These are phyloP conservation scores for Hyphantria cunea DNA, from an alignment of 1,140 invertebrate genomes.

Conservation along the genomic window DNA sequence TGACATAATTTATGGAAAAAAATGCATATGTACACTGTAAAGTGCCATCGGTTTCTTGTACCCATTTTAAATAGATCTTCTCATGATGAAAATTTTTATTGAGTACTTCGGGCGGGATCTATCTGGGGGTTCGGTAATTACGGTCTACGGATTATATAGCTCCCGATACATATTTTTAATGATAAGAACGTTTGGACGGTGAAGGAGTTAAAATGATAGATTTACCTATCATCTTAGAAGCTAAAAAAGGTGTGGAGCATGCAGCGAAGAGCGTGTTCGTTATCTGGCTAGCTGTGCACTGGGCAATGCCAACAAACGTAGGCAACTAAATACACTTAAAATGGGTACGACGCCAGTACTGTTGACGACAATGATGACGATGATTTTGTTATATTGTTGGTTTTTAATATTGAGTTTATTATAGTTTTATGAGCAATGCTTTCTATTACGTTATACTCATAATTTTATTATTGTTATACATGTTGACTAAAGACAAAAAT, in stretches of 20 bases:
- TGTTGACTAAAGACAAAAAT: conserved; percentile 61
- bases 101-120: conserved; percentile 15
- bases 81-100: conserved; percentile 24
- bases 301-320: conserved; percentile 60
- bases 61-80: conserved; percentile 62
- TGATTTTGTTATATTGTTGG: conserved; percentile 71
- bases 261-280: neutral
- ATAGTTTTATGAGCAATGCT: conserved; percentile 63
- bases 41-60: conserved; percentile 72
- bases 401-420: conserved; percentile 64
- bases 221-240: conserved; percentile 50
- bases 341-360: conserved; percentile 63
- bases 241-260: conserved; percentile 21
- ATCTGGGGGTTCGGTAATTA: conserved; percentile 23
- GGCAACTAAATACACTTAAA: conserved; percentile 47
- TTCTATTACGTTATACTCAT: conserved; percentile 71
- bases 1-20: conserved; percentile 68
- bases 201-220: conserved; percentile 56
- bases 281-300: conserved; percentile 37
- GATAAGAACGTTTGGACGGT: conserved; percentile 47
- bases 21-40: conserved; percentile 71
- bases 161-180: conserved; percentile 57
- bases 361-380: conserved; percentile 46
- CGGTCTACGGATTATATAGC: conserved; percentile 49
- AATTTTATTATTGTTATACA: conserved; percentile 57